Conservation (phyloP, 2,888 invertebrate species). For the Choreutis nemorana region DNA sequence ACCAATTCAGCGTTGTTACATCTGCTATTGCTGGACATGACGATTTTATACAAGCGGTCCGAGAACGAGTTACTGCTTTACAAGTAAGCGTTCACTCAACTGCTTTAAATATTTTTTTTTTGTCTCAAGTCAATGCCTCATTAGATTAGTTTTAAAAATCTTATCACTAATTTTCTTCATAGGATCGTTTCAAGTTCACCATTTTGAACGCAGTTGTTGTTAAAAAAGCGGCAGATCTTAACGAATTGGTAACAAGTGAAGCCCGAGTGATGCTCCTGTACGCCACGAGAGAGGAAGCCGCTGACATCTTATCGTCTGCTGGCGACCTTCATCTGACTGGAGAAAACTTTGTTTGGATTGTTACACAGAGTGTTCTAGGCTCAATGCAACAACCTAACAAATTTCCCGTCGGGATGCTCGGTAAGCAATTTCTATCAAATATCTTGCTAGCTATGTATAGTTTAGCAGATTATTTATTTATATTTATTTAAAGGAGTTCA, state of each 20-base stretch:
- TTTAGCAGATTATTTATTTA: neutral
- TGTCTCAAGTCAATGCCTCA: neutral
- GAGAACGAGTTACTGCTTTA: slow-evolving; percentile 85
- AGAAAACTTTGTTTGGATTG: slow-evolving; percentile 97
- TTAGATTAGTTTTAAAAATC: neutral
- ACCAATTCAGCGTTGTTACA: slow-evolving; percentile 93
- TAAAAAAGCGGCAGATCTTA: slow-evolving; percentile 76
- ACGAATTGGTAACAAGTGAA: slow-evolving; percentile 86
- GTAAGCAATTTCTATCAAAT: slow-evolving; percentile 54
- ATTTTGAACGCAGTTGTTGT: slow-evolving; percentile 87
- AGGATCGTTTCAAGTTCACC: slow-evolving; percentile 73
- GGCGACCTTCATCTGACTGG: slow-evolving; percentile 80
- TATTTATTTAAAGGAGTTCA: slow-evolving; percentile 74
- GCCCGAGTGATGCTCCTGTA: slow-evolving; percentile 93
- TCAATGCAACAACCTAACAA: slow-evolving; percentile 72
- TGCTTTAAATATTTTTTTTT: neutral
- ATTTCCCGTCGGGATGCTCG: slow-evolving; percentile 92
- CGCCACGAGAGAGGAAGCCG: slow-evolving; percentile 88
- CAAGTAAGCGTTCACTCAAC: slow-evolving; percentile 63
- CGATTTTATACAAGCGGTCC: slow-evolving; percentile 93
- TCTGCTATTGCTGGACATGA: slow-evolving; percentile 94
- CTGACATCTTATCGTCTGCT: slow-evolving; percentile 80
- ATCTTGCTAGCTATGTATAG: neutral
- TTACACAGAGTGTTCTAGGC: slow-evolving; percentile 92
- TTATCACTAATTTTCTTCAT: slow-evolving; percentile 8